Conservation (phyloP, 2,888 invertebrate species). For the Teinopalpus imperialis region DNA sequence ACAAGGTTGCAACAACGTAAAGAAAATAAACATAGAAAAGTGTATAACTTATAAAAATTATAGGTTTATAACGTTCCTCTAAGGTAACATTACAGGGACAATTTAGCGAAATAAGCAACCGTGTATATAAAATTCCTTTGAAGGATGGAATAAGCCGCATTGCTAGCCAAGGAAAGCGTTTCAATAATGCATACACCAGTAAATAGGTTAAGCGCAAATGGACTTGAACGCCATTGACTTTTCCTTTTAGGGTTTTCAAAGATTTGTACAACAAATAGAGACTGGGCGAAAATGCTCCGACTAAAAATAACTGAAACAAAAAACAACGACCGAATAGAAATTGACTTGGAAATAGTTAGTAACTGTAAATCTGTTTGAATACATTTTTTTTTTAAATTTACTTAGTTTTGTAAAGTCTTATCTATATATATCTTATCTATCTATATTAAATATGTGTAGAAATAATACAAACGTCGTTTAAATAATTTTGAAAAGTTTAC, state of each 20-base stretch:
- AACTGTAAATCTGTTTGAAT: too few relatives aligned
- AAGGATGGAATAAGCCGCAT: not conserved
- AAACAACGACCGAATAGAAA: not conserved
- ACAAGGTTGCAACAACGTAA: too few relatives aligned
- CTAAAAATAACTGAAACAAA: not conserved
- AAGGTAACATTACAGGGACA: not conserved
- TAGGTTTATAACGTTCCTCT: not conserved
- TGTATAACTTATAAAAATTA: not conserved
- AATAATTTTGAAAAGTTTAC: not conserved
- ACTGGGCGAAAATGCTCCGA: too few relatives aligned
- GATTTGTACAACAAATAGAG: not conserved
- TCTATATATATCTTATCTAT: too few relatives aligned
- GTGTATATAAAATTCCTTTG: not conserved
- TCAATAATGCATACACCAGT: not conserved
- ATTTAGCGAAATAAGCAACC: conserved; percentile 1
- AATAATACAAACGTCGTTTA: too few relatives aligned
- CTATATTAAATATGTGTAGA: too few relatives aligned
- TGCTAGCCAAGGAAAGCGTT: not conserved
- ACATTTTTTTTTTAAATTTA: too few relatives aligned
- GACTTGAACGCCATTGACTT: conserved; percentile 6
- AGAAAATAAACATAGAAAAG: too few relatives aligned
- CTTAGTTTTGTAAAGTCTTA: too few relatives aligned
- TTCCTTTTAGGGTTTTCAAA: not conserved
- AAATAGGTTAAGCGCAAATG: conserved; percentile 4
- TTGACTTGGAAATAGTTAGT: too few relatives aligned